Base-by-base conservation (phyloP, 2,888 invertebrate genomes). In the Ophion ellenae region DNA sequence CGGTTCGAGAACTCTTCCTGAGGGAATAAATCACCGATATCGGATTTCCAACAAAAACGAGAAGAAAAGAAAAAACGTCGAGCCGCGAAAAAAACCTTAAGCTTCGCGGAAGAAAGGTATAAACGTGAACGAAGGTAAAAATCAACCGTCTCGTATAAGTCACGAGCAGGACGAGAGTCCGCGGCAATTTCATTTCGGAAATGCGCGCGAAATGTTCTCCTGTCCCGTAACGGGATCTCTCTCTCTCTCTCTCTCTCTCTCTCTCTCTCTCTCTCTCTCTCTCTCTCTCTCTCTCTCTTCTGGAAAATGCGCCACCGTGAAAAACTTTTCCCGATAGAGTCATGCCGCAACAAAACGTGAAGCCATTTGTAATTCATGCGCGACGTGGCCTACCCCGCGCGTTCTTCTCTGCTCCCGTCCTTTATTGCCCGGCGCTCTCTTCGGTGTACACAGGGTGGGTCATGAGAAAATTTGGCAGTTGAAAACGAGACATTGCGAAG, bases 311-410 rank as follows among this genome's bases (percentile, higher is more conserved):
- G 64, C 36, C n/a, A 28, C 76, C 61, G 45, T 67, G 24, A 75
- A 77, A 80, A 87, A 87, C 73, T 85, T 87, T 85, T 87, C 47
- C 83, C 87, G 83, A 85, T 87, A 87, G 81, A 67, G 17, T 53
- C 45, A 20, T 57, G 47, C 70, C 61, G 61, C 74, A 66, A 81
- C 81, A 78, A 84, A 76, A 81, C 81, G 77, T 71, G 67, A 81
- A 77, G 89, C 90, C 91, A 92, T 92, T 90, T 89, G 89, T 91
- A 92, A 92, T 92, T 92, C 91, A 92, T 91, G 88, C 89, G 83
- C 85, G 86, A 84, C 89, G 88, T 81, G 84, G 83, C 84, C 88
- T 86, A 87, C 87, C 86, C 70, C 64, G 69, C 40, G 61, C 28
- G n/a, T 40, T 47, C 61, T 28, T 61, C 36, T 66, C 57, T 40